phyloP scores from a whole-genome alignment of 2,797 vertebrate genomes.

The Paguma larvata region DNA sequence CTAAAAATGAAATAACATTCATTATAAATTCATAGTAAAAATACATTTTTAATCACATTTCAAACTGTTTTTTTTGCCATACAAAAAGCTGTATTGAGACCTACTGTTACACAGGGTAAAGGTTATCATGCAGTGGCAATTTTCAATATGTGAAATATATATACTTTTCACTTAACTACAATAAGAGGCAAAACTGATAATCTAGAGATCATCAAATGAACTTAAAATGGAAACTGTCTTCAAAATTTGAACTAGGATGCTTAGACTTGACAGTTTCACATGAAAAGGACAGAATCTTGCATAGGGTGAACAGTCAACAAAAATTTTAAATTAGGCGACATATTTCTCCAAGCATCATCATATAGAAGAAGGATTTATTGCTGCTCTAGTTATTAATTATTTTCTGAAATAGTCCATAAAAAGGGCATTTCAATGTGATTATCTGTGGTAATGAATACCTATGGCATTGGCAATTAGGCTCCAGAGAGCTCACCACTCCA shows the following conservation, averaged over 20 bases:
- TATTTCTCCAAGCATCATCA: background rate
- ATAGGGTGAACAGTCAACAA: background rate
- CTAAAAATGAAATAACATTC: background rate
- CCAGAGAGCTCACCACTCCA: background rate
- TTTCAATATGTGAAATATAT: conserved; percentile 1
- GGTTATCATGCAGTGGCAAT: background rate
- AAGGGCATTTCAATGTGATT: background rate
- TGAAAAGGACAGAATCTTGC: background rate
- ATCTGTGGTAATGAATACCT: background rate
- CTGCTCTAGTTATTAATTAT: background rate
- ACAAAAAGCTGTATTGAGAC: background rate
- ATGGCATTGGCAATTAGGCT: background rate
- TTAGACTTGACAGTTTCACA: background rate
- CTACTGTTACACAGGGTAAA: background rate
- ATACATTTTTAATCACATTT: background rate
- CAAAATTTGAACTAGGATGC: background rate
- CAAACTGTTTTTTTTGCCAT: background rate
- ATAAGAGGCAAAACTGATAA: conserved; percentile 8
- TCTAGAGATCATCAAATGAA: background rate
- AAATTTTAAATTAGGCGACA: conserved; percentile 27
- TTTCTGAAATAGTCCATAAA: background rate
- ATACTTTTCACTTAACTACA: conserved; percentile 20
- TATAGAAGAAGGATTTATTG: background rate
- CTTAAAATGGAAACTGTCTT: background rate
- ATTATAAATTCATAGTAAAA: background rate